These are phyloP conservation scores for Chouioia cunea DNA, from an alignment of 2,888 invertebrate genomes.

Conservation along the genomic window DNA sequence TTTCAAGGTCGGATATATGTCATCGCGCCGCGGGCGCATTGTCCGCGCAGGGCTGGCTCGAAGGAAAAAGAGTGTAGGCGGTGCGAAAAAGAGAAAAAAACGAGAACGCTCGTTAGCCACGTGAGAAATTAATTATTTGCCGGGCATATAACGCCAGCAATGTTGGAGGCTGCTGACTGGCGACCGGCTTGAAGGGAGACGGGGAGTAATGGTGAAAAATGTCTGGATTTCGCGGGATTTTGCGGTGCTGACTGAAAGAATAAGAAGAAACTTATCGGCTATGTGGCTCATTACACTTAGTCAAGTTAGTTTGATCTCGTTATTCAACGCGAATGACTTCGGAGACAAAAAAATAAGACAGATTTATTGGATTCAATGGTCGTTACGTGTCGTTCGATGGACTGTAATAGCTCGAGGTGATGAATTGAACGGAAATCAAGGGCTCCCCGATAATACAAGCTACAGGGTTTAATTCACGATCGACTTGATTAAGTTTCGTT, in stretches of 20 bases:
- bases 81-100: conserved; percentile 47
- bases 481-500: no score
- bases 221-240: conserved; percentile 67
- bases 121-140: conserved; percentile 69
- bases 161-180: conserved; percentile 55
- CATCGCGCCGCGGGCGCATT: conserved; percentile 52
- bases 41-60: conserved; percentile 15
- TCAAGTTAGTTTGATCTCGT: conserved; percentile 68
- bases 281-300: conserved; percentile 69
- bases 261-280: conserved; percentile 68
- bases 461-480: no score
- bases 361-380: no score
- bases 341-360: no score
- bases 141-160: conserved; percentile 48
- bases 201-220: conserved; percentile 68
- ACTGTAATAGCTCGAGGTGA: no score
- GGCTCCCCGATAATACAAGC: no score
- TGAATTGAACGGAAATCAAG: no score
- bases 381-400: no score
- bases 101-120: conserved; percentile 66
- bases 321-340: conserved; percentile 67
- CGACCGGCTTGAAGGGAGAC: conserved; percentile 46
- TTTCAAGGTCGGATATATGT: conserved; percentile 59
- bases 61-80: conserved; percentile 30
- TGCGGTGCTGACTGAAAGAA: conserved; percentile 63